A percentile compares a stretch with the other conserved stretches of the same genome.
Conservation (phyloP, 2,888 invertebrate genomes). For the Taphrorychus bicolor region DNA sequence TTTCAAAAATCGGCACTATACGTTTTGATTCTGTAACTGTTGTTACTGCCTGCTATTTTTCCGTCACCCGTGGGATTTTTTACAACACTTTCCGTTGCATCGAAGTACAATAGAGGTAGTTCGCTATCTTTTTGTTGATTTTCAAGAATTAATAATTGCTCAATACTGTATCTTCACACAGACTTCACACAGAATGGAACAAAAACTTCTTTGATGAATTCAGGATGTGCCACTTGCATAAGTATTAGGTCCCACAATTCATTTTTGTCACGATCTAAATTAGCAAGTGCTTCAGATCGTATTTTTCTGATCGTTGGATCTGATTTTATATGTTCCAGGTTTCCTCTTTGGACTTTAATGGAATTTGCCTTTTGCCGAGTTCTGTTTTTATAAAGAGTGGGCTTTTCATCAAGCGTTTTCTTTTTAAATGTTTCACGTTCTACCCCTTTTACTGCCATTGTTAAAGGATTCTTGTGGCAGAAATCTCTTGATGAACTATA, state of each 20-base stretch:
- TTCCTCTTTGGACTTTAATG: background rate
- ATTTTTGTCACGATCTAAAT: background rate
- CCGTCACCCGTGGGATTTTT: too few species aligned
- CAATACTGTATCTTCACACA: background rate
- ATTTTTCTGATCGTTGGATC: background rate
- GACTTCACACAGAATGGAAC: background rate
- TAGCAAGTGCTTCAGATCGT: background rate
- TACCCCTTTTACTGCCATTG: background rate
- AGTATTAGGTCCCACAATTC: background rate
- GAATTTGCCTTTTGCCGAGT: background rate
- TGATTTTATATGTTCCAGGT: background rate
- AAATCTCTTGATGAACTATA: background rate
- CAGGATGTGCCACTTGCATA: background rate
- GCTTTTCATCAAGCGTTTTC: background rate
- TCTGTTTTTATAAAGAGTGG: background rate
- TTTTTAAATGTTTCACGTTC: background rate
- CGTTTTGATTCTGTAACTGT: background rate
- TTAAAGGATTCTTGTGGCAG: background rate
- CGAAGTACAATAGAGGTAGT: background rate
- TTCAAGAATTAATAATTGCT: background rate
- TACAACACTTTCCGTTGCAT: background rate
- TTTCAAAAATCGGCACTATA: background rate
- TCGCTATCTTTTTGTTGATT: background rate
- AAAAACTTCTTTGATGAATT: background rate
- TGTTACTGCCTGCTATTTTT: background rate